Conservation (phyloP, 2,888 invertebrate genomes). For the Andrena marginata region DNA sequence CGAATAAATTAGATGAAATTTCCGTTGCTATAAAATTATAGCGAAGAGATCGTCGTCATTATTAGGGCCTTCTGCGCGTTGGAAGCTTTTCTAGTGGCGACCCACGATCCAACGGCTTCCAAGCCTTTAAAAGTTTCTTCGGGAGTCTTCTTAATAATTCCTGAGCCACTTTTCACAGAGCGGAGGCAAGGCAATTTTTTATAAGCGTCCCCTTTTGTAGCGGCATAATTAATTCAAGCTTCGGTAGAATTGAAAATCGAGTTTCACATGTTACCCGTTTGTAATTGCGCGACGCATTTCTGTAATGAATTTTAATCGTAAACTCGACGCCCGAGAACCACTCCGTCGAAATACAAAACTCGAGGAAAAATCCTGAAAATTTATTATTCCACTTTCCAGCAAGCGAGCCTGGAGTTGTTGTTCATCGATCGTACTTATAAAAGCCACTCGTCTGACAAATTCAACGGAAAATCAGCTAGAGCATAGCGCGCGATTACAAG, state of each 20-base stretch:
- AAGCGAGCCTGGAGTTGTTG: slow-evolving; percentile 13
- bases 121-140: background rate
- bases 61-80: background rate
- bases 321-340: background rate
- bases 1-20: background rate
- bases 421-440: slow-evolving; percentile 15
- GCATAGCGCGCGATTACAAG: slow-evolving; percentile 9
- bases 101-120: background rate
- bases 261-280: background rate
- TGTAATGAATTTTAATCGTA: slow-evolving; percentile 24
- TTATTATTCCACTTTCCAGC: slow-evolving; percentile 15
- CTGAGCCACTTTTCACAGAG: background rate
- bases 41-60: background rate
- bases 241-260: background rate
- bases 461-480: slow-evolving; percentile 1
- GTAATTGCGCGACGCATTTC: background rate
- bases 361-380: slow-evolving; percentile 1
- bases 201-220: background rate
- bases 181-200: background rate
- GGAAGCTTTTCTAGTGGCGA: background rate
- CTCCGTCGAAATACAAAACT: slow-evolving; percentile 1
- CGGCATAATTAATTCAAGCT: background rate
- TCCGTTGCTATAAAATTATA: background rate
- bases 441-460: slow-evolving; percentile 1
- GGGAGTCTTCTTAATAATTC: background rate